Evolutionary conservation across 2,797 vertebrate species (phyloP).

Genomic region (Enoplosus armatus): DNA sequence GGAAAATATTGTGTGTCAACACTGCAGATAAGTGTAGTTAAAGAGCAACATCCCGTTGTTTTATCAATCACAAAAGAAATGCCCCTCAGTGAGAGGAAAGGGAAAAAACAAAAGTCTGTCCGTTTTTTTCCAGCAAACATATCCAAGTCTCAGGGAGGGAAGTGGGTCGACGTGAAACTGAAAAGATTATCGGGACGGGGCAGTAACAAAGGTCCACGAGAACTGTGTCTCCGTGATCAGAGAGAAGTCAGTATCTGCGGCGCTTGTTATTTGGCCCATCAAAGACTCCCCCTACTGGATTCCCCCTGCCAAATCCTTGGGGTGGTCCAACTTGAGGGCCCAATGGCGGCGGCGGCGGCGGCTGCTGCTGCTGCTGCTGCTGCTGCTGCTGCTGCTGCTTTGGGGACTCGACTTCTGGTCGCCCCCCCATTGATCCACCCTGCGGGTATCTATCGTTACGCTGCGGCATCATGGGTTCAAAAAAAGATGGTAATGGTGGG

Average conservation of each 20-base stretch:
- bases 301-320: slow-evolving; percentile 91
- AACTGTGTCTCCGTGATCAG: not conserved
- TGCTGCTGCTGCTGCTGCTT: slow-evolving; percentile 81
- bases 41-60: slow-evolving; percentile 5
- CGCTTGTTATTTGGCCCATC: slow-evolving; percentile 94
- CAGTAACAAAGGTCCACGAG: slow-evolving; percentile 6
- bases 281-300: slow-evolving; percentile 88
- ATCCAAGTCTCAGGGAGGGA: not conserved
- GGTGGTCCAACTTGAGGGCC: slow-evolving; percentile 78
- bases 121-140: not conserved
- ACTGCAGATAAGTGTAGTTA: not conserved
- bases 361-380: slow-evolving; percentile 81
- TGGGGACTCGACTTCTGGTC: slow-evolving; percentile 91
- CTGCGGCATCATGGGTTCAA: slow-evolving; percentile 73
- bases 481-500: slow-evolving; percentile 47
- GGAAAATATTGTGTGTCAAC: slow-evolving; percentile 5
- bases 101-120: not conserved
- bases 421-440: slow-evolving; percentile 88
- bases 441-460: slow-evolving; percentile 93
- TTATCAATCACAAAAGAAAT: slow-evolving; percentile 12
- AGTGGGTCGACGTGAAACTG: not conserved
- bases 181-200: not conserved
- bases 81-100: not conserved
- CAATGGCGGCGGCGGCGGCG: slow-evolving; percentile 73
- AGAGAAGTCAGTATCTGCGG: slow-evolving; percentile 88